Evolutionary conservation across 92 coral and sea anemone species (phyloP), one percentile per base, ranked within the genome.

Genomic region (Pocillopora meandrina): DNA sequence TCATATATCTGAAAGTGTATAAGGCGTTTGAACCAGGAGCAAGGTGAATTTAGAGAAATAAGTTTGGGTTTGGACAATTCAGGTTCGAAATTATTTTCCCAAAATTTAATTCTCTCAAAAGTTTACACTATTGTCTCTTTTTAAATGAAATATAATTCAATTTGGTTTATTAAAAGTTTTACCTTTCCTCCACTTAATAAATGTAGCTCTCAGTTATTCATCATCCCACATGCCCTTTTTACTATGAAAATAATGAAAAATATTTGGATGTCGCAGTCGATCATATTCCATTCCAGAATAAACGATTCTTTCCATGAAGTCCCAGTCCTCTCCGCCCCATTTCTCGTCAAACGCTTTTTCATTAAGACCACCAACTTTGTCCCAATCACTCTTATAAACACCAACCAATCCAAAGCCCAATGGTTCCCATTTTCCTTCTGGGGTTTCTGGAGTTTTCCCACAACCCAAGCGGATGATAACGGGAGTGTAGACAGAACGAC

Each of bases 261-360:
- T 89, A 56, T 83, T 78, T 4, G 82, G 68, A 76, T 87, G 84
- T 61, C 92, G 89, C 47, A 91, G 79, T 71, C 98, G 87, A 23
- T 95, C 98, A 87, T 91, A 95, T 76, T 95, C 98, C 87, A 95
- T 60, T 1, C 93, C 92, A 1, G 72, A 74, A 49, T 73, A 74
- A 31, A 90, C 88, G 4, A 94, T 52, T 71, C 92, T 93, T 36
- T 90, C 92, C 92, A 95, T 83, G 20, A 95, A 64, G 61, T 95
- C 97, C 98, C 98, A 95, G 58, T 95, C 97, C 69, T 95, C 98
- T 55, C 97, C 95, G 6, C 98, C 98, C 98, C 98, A 95, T 61
- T 77, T 87, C 61, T 76, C 65, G 66, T 84, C 85, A 67, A 70
- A 91, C 1, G 19, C 76, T 47, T 78, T 79, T 35, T 93, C 95